Base-by-base conservation (phyloP, 2,113 vertebrate species). In the Cariama cristata region DNA sequence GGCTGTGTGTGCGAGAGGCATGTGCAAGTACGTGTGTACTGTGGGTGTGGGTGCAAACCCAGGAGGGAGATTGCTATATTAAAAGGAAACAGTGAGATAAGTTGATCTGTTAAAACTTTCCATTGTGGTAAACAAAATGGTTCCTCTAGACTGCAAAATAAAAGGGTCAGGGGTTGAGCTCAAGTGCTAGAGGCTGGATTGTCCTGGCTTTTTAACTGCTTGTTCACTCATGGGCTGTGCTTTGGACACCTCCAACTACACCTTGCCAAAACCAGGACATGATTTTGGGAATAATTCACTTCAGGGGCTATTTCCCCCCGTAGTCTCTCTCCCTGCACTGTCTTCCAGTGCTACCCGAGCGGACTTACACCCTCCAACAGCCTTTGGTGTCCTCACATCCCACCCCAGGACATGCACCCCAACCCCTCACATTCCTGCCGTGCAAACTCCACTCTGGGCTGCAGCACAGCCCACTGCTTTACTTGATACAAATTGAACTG, bases 71-170 rank as follows among this genome's bases (percentile, higher is more conserved):
- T 4, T 14, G 14, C 12, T 58, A 3, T 16, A 2, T 28, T 5
- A 38, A 69, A 44, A 69, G 28, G 68, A n/a, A 75, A 24, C 33
- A 35, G 18, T 17, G 45, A 49, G 30, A 2, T 8, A 47, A 89
- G 28, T 3, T 58, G 38, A 12, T 45, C 38, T 72, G 67, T 14
- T 19, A 72, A 44, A 79, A 1, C 18, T n/a, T 90, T 42, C 64
- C 30, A 3, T 38, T 0, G 0, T 23, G 22, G 28, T 10, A 27
- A 81, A 15, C 21, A 62, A 58, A 74, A 50, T 32, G 11, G 8
- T 7, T 33, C 40, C 60, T 60, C 33, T 27, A 66, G 60, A 6
- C 5, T 6, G 7, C 42, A 35, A 44, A 50, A 52, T 16, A 5
- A 40, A 55, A 50, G 20, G n/a, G 8, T 1, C 49, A 63, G 6